phyloP scores from a whole-genome alignment of 2,797 vertebrate species.

The Arremon brunneinucha region DNA sequence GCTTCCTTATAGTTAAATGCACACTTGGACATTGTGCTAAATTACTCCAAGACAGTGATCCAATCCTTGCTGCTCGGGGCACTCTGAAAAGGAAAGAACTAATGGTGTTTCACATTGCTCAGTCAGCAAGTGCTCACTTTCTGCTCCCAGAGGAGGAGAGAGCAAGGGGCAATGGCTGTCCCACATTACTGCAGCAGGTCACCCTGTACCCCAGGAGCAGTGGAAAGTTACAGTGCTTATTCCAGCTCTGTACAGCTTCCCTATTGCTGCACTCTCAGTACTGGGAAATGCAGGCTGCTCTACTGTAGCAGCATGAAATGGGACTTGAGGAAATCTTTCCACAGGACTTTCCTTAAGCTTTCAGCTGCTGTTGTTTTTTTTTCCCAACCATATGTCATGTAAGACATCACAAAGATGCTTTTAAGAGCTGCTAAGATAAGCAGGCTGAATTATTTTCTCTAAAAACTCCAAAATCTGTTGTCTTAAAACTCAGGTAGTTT shows the following conservation, averaged over 20 bases:
- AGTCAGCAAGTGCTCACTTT: not conserved
- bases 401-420: not conserved
- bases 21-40: not conserved
- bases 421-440: not conserved
- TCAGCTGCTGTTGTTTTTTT: not conserved
- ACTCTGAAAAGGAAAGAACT: not conserved
- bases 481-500: not conserved
- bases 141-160: rapidly evolving
- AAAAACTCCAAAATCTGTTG: not conserved
- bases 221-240: not conserved
- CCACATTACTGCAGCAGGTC: rapidly evolving
- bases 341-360: not conserved
- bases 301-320: rapidly evolving
- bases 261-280: not conserved
- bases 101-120: not conserved
- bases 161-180: not conserved
- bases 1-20: not conserved
- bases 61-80: not conserved
- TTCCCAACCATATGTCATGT: not conserved
- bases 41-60: not conserved
- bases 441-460: not conserved
- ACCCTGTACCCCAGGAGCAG: not conserved
- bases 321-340: not conserved
- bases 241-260: rapidly evolving
- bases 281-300: not conserved